These are phyloP conservation scores for Ptychoptera albimana DNA, from an alignment of 2,888 invertebrate species.

Conservation along the genomic window DNA sequence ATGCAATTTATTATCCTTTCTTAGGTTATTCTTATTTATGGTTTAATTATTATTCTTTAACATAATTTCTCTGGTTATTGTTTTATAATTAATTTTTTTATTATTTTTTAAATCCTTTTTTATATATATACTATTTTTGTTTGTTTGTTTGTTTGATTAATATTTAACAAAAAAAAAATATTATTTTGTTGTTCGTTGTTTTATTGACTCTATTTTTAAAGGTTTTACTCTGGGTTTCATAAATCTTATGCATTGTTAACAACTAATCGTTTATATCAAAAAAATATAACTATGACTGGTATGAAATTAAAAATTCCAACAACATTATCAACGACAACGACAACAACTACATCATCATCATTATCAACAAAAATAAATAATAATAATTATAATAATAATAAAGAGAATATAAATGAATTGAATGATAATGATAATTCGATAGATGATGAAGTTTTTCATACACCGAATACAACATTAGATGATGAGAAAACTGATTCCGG, in stretches of 20 bases:
- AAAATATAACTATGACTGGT: slow-evolving; percentile 20
- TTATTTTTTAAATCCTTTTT: slow-evolving; percentile 4
- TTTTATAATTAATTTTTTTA: slow-evolving; percentile 21
- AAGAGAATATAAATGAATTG: no score
- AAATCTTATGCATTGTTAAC: slow-evolving; percentile 28
- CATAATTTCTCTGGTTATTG: slow-evolving; percentile 15
- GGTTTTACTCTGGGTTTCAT: slow-evolving; percentile 21
- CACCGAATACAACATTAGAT: slow-evolving; percentile 24
- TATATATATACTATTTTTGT: slow-evolving; percentile 6
- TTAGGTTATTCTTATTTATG: no score
- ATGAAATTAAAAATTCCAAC: slow-evolving; percentile 28
- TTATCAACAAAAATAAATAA: no score
- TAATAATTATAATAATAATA: no score
- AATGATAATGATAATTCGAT: slow-evolving; percentile 3
- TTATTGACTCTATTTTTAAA: slow-evolving; percentile 8
- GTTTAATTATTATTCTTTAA: no score
- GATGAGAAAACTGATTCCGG: slow-evolving; percentile 16
- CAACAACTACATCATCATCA: slow-evolving; percentile 9
- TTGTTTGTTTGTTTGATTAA: slow-evolving; percentile 9
- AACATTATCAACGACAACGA: slow-evolving; percentile 11
- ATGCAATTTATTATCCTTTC: no score
- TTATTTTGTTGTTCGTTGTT: slow-evolving; percentile 3
- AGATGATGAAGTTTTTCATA: slow-evolving; percentile 19
- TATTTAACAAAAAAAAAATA: background rate
- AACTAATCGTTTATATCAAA: slow-evolving; percentile 31